phyloP scores from a whole-genome alignment of 2,888 invertebrate genomes.

The Autographa gamma region DNA sequence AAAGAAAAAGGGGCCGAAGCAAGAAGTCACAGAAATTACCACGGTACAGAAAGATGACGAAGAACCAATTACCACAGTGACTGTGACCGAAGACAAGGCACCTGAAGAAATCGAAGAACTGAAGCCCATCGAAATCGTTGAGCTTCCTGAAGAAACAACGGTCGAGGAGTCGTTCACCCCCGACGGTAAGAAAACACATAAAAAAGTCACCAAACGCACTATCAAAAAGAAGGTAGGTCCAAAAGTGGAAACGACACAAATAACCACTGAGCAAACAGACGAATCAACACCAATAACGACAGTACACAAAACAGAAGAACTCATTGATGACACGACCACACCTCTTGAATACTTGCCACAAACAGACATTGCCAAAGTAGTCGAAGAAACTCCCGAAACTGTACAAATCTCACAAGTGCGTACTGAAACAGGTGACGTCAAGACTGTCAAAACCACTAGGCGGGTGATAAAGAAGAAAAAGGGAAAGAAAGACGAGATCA shows the following conservation, averaged over 20 bases:
- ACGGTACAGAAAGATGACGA: conserved; percentile 22
- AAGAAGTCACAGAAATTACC: conserved; percentile 17
- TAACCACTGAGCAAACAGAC: conserved; percentile 33
- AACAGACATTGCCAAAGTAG: background rate
- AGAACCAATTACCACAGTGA: conserved; percentile 23
- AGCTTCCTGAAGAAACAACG: conserved; percentile 24
- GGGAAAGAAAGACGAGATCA: conserved; percentile 80
- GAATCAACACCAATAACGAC: conserved; percentile 22
- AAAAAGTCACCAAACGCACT: conserved; percentile 43
- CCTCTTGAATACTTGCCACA: background rate
- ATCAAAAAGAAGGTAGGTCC: conserved; percentile 61
- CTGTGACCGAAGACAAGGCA: conserved; percentile 13
- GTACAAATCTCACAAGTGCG: conserved; percentile 29
- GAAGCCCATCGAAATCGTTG: background rate
- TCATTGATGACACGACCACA: conserved; percentile 16
- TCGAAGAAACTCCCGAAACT: conserved; percentile 28
- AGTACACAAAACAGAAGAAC: conserved; percentile 33
- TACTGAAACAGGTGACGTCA: conserved; percentile 69
- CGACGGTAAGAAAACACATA: conserved; percentile 33
- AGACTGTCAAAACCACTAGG: conserved; percentile 63
- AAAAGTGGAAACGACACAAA: conserved; percentile 40
- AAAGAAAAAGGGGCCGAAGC: conserved; percentile 15
- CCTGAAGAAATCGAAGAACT: conserved; percentile 28
- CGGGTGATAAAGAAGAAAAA: conserved; percentile 74
- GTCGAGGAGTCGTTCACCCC: conserved; percentile 12